Conservation (phyloP, 2,888 invertebrate species). For the Lagria hirta region DNA sequence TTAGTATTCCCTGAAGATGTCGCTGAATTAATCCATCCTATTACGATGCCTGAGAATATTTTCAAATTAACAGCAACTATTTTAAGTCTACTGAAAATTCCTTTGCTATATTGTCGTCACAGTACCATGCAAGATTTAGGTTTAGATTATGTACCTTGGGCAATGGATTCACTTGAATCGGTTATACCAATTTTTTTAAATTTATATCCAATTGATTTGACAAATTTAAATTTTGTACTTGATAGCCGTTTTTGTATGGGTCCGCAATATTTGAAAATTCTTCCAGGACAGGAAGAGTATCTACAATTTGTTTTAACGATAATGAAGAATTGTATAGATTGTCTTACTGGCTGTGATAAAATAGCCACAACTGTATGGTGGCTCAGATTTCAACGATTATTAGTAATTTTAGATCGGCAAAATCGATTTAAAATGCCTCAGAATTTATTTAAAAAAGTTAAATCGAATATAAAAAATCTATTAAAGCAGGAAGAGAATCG, state of each 20-base stretch:
- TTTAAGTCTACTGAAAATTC: conserved; percentile 62
- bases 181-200: conserved; percentile 52
- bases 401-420: conserved; percentile 56
- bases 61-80: conserved; percentile 63
- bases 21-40: conserved; percentile 69
- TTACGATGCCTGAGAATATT: conserved; percentile 60
- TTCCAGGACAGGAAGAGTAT: conserved; percentile 64
- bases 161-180: conserved; percentile 58
- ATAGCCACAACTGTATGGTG: conserved; percentile 64
- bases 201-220: conserved; percentile 45
- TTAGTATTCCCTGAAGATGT: conserved; percentile 66
- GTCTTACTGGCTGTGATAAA: conserved; percentile 54
- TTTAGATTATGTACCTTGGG: conserved; percentile 54
- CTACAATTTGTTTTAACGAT: conserved; percentile 57
- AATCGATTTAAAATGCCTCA: conserved; percentile 52
- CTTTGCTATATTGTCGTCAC: conserved; percentile 58
- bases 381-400: conserved; percentile 62
- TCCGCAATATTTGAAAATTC: conserved; percentile 61
- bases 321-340: conserved; percentile 58
- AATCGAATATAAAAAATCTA: conserved; percentile 58
- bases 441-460: conserved; percentile 55
- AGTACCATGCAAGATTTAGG: conserved; percentile 53
- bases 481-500: conserved; percentile 59
- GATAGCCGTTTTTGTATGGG: conserved; percentile 58
- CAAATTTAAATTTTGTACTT: conserved; percentile 49